Evolutionary conservation across 2,888 invertebrate species (phyloP).

Genomic region (Phytoseiulus persimilis): DNA sequence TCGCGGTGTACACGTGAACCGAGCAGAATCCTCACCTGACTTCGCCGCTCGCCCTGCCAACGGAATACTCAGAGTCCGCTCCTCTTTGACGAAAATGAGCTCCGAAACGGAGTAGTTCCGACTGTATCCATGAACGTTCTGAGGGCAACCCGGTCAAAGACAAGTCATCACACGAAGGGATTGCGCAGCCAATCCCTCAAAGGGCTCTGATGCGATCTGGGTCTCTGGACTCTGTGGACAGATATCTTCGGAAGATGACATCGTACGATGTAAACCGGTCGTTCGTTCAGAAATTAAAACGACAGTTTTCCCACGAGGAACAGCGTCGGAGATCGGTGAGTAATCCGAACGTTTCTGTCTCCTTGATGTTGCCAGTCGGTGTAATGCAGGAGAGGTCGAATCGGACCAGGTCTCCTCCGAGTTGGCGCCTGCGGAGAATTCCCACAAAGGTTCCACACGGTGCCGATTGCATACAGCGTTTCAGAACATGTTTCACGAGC

Average conservation of each 20-base stretch:
- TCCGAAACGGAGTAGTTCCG: background rate
- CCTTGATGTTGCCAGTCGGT: background rate
- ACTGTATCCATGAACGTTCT: background rate
- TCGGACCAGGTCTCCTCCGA: background rate
- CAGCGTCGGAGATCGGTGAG: conserved; percentile 31
- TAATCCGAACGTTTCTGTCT: background rate
- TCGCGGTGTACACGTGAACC: background rate
- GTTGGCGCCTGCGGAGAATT: too few species aligned
- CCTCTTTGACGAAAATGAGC: background rate
- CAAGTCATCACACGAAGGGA: background rate
- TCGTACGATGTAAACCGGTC: conserved; percentile 35
- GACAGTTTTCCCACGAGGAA: conserved; percentile 18
- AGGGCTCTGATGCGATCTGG: background rate
- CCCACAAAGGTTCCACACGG: too few species aligned
- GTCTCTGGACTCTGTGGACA: conserved; percentile 19
- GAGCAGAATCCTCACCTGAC: too few species aligned
- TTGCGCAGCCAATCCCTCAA: background rate
- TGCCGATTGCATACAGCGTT: too few species aligned
- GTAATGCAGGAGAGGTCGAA: background rate
- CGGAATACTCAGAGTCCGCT: background rate
- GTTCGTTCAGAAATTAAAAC: conserved; percentile 29
- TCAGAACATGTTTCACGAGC: too few species aligned
- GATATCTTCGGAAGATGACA: conserved; percentile 29
- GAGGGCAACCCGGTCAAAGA: background rate
- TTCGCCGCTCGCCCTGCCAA: too few species aligned